Conservation (phyloP, 2,113 vertebrate species). For the Illadopsis cleaveri region DNA sequence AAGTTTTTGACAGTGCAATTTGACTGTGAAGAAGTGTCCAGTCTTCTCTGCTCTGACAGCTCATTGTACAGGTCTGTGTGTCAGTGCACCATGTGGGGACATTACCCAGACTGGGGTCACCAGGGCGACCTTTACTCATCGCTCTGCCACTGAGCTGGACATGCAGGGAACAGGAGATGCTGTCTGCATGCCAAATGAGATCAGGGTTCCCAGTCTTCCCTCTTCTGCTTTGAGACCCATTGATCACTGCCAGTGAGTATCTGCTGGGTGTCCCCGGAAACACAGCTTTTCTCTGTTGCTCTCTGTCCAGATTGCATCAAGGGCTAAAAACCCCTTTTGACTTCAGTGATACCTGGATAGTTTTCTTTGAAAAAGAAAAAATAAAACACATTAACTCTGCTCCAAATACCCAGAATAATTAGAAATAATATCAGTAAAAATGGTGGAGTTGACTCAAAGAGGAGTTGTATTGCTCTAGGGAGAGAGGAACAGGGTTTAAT, state of each 20-base stretch:
- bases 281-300: not conserved
- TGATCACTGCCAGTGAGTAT: conserved; percentile 3
- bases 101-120: conserved; percentile 9
- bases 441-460: not conserved
- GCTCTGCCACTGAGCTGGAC: conserved; percentile 9
- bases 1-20: conserved; percentile 16
- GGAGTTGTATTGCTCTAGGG: fast-evolving
- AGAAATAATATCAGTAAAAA: not conserved
- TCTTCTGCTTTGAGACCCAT: not conserved
- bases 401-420: not conserved
- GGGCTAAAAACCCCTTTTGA: not conserved
- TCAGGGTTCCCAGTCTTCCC: not conserved
- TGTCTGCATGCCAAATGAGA: conserved; percentile 41
- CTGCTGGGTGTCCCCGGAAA: not conserved
- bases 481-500: not conserved
- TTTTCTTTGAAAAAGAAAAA: not conserved
- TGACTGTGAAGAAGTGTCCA: conserved; percentile 5
- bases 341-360: not conserved
- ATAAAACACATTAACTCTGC: not conserved
- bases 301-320: not conserved
- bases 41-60: not conserved
- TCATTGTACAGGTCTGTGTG: not conserved
- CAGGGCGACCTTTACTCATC: not conserved
- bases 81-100: not conserved
- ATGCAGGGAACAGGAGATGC: not conserved